Base-by-base conservation (phyloP, 35 echinoderm and acorn worm genomes). In the Chiridota heheva region DNA sequence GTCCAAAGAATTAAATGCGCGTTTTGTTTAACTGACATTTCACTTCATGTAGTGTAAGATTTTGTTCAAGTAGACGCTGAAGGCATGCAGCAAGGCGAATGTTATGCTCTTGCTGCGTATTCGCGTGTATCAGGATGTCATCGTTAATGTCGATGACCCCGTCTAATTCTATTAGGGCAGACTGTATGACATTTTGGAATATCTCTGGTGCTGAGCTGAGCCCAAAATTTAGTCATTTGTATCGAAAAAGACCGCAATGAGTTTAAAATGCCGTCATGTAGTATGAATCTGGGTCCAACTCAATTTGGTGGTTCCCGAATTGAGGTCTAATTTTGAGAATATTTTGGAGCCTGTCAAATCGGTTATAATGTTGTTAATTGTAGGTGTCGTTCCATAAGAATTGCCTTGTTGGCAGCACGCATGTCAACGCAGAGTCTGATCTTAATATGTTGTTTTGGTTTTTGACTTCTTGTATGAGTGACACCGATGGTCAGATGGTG, bases 401-500 rank as follows among this genome's bases (percentile, higher is more conserved):
- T 83, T 36, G 84, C 78, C 49, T 76, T 82, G 53, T 93, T 87
- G n/a, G 66, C 63, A 2, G 77, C 67, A 47, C 90, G 7, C 90
- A 93, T 88, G 31, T 93, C 90, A 30, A 84, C 63, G 51, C 90
- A 88, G 0, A 88, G 15, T 27, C 85, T 18, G 22, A 84, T 95
- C 39, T 84, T 58, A 24, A 58, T 32, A 55, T 78, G 91, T 27
- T 65, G 43, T 40, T 84, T 88, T 30, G 90, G 90, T 72, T 89
- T 89, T 4, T 67, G 57, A 95, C 85, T 16, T 81, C 80, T 47
- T 35, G 62, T 60, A 95, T 95, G 24, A 86, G 85, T n/a, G 91
- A 95, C 1, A 89, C 53, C 91, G 79, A 95, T 72, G 90, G 90
- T 46, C 53, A 85, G 79, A 95, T 72, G 90, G 90, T 46, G 85